These are phyloP conservation scores for Megaptera novaeangliae DNA, from an alignment of 2,113 vertebrate species.

Conservation along the genomic window DNA sequence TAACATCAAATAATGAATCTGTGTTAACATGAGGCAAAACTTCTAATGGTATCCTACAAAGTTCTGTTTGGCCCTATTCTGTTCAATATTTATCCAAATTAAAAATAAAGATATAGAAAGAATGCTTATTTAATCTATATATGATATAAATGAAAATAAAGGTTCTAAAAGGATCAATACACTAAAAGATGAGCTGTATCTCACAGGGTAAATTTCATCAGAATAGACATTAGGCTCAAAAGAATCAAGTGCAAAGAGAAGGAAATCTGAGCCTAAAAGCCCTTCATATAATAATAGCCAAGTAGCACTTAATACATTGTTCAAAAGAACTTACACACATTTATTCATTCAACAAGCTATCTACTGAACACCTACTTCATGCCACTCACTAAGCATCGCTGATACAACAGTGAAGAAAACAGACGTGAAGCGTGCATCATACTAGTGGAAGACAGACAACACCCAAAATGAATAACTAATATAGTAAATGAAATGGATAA, in stretches of 20 bases:
- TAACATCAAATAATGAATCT: constrained; percentile 2
- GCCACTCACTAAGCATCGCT: not conserved
- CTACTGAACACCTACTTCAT: not conserved
- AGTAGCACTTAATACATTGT: not conserved
- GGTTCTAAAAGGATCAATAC: not conserved
- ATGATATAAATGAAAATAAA: not conserved
- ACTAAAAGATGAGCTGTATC: not conserved
- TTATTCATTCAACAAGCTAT: not conserved
- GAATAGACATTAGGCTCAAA: not conserved
- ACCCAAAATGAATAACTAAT: not conserved
- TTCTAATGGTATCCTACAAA: not conserved
- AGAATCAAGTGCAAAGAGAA: constrained; percentile 9
- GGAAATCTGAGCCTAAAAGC: not conserved
- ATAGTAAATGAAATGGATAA: not conserved
- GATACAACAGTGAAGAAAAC: not conserved
- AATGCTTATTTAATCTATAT: not conserved
- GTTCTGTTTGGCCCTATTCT: not conserved
- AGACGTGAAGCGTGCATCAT: not conserved
- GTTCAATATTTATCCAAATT: not conserved
- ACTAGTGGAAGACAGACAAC: not conserved
- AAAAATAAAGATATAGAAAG: not conserved
- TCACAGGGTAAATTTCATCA: not conserved
- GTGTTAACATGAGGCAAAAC: not conserved
- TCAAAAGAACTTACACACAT: not conserved
- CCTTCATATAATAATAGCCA: not conserved